Base-by-base conservation (phyloP, 2,888 invertebrate species). In the Rhagophthalmus giganteus region DNA sequence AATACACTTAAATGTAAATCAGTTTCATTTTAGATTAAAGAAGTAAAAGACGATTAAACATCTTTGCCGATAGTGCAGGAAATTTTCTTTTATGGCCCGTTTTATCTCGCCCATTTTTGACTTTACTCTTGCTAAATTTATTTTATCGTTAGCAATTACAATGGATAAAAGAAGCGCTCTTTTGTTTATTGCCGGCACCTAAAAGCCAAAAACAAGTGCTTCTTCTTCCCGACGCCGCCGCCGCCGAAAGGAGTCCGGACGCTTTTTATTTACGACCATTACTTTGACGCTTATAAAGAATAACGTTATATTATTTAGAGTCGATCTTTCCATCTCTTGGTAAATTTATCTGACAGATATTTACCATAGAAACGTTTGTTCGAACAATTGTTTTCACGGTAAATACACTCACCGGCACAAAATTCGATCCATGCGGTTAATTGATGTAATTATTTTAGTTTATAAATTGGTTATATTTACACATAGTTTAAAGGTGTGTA, bases 1-100 rank as follows among this genome's bases (percentile, higher is more conserved):
- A 56, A 55, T 57, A 50, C 47, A 54, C 42, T 37, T 47, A 53
- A 47, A 54, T 48, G 55, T 55, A 55, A 55, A 55, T 56, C 54
- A 58, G 55, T 58, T 58, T 54, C 55, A 55, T 48, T 54, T 48
- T 44, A 47, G 45, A 55, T 53, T 53, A 48, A 41, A 50, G 49
- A 40, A 33, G 47, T 44, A 50, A 33, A 39, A 34, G 35, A 39
- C 38, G 38, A 33, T 38, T 38, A 46, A 41, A 38, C 14, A 45
- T 41, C 39, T 42, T 31, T 38, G 27, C 39, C 39, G 45, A 51
- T 45, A 45, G 44, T 45, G 38, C 45, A 34, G 32, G 45, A 45
- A 40, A 45, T 40, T 51, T 45, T 30, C 45, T 35, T 51, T 45
- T 45, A 40, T 38, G 25, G 25, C 7, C 42, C 34, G 14, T 16